Base-by-base conservation (phyloP, 2,797 vertebrate species). In the Tadarida brasiliensis region DNA sequence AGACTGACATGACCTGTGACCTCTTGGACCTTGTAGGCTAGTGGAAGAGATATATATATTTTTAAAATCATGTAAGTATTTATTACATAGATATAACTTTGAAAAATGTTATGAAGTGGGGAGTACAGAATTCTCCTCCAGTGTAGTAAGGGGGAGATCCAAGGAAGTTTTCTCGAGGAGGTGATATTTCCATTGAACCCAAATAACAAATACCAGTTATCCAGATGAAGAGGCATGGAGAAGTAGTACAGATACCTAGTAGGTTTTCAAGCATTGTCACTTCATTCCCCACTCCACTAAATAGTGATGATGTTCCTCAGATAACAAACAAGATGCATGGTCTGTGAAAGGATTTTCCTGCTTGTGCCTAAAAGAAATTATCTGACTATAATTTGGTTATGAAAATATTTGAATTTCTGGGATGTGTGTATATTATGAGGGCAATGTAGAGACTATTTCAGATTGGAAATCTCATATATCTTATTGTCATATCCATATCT, bases 401-500 rank as follows among this genome's bases (percentile, higher is more conserved):
- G 63, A 87, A 91, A 65, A 77, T 74, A 76, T 56, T 84, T 73
- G 10, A 59, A 73, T 71, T 80, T 93, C 67, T 17, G 70, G 33
- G 67, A 49, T 76, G 1, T 28, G 14, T 92, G 3, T 78, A 11
- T 87, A 65, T 81, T 85, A 39, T 77, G 33, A 93, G 51, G 56
- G 83, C 12, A 87, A 59, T 67, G 56, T 59, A 35, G 2, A 84
- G 24, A 57, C 59, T 85, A 63, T 68, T 87, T 84, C 28, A 76
- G 39, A 59, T 82, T 47, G 63, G 49, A 85, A 93, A 47, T 67
- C 76, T 73, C 8, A 39, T 28, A 0, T 28, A n/a, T 87, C 7
- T 63, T 63, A 30, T 28, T 49, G 15, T 73, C 22, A 19, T 9
- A 44, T 33, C 47, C 61, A 9, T 85, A 19, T 11, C 65, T 65